These are phyloP conservation scores for Leuctra nigra DNA, from an alignment of 2,888 invertebrate species.

Conservation along the genomic window DNA sequence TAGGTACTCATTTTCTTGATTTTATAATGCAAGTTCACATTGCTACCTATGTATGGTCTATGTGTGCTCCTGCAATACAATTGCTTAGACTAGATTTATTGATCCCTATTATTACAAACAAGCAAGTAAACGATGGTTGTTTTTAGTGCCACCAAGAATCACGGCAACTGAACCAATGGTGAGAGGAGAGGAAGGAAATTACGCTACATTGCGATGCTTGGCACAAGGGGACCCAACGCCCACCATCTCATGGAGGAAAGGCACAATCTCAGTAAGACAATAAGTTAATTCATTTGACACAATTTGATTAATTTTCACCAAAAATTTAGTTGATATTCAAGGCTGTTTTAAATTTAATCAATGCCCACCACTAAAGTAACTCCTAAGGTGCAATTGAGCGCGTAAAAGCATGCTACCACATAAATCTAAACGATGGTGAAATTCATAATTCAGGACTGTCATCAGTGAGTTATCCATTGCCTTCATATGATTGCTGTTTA, in stretches of 20 bases:
- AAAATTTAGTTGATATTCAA: background rate
- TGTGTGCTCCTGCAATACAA: no score
- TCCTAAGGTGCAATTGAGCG: no score
- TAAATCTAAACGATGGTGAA: background rate
- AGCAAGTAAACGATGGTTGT: no score
- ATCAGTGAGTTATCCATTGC: background rate
- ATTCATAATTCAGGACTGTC: background rate
- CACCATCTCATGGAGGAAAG: constrained; percentile 68
- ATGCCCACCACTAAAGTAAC: no score
- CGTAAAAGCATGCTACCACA: no score
- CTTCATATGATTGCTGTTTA: background rate
- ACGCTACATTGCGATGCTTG: constrained; percentile 65
- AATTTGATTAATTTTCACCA: background rate
- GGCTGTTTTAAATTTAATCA: constrained; percentile 3
- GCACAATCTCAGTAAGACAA: constrained; percentile 38
- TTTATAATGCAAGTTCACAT: no score
- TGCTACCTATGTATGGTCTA: no score
- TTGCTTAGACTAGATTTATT: no score
- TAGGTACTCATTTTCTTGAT: no score
- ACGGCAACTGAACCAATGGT: constrained; percentile 49
- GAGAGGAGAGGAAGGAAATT: constrained; percentile 61
- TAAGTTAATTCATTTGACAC: background rate
- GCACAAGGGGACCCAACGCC: constrained; percentile 74
- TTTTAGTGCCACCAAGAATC: constrained; percentile 35
- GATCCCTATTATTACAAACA: no score